phyloP scores from a whole-genome alignment of 2,888 invertebrate genomes.

The Acronicta aceris region DNA sequence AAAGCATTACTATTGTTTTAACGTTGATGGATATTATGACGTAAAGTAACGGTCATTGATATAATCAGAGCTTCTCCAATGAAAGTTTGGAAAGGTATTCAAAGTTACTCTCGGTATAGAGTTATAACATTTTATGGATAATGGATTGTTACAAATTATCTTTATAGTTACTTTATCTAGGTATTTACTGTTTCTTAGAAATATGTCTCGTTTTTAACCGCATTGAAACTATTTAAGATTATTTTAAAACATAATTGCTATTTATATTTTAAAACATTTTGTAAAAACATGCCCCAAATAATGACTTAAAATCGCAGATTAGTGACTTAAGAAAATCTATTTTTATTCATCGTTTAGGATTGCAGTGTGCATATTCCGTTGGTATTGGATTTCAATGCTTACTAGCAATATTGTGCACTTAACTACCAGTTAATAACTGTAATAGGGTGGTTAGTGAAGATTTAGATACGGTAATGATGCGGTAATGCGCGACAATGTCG shows the following conservation, averaged over 20 bases:
- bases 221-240: too few species aligned
- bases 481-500: constrained; percentile 25
- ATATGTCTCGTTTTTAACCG: too few species aligned
- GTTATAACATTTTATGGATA: not conserved
- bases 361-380: not conserved
- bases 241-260: too few species aligned
- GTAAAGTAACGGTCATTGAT: not conserved
- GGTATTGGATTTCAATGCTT: constrained; percentile 13
- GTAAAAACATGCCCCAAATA: too few species aligned
- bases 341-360: not conserved
- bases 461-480: constrained; percentile 19
- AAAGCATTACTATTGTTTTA: constrained; percentile 18
- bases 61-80: constrained; percentile 15
- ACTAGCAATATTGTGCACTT: constrained; percentile 2
- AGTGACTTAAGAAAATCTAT: too few species aligned
- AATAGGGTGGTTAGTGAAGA: constrained; percentile 21
- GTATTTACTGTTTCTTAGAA: too few species aligned
- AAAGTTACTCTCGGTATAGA: constrained; percentile 1
- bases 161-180: too few species aligned
- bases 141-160: not conserved
- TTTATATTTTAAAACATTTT: too few species aligned
- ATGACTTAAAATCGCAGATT: too few species aligned
- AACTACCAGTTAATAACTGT: constrained; percentile 8
- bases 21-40: constrained; percentile 10
- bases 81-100: constrained; percentile 2